These are phyloP conservation scores for Rutpela maculata DNA, from an alignment of 2,888 invertebrate genomes.

Conservation along the genomic window DNA sequence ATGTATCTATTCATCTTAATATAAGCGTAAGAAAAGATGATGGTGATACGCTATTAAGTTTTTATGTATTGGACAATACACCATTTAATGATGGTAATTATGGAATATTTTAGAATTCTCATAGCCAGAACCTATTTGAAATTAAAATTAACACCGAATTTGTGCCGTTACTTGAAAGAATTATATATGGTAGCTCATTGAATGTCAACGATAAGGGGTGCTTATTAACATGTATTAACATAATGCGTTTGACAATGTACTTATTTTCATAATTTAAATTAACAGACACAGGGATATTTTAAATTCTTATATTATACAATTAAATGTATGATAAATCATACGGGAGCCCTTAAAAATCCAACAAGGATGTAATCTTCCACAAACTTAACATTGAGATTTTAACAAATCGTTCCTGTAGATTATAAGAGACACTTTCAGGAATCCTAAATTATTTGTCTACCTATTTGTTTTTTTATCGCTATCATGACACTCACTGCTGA, in stretches of 20 bases:
- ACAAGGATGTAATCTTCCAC: too few species aligned
- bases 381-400: too few species aligned
- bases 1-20: slow-evolving; percentile 16
- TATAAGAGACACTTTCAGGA: too few species aligned
- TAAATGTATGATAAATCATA: too few species aligned
- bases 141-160: slow-evolving; percentile 19
- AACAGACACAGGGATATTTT: neutral
- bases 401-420: too few species aligned
- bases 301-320: too few species aligned
- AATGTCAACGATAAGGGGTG: slow-evolving; percentile 26
- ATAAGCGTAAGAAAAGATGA: slow-evolving; percentile 12
- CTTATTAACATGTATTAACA: slow-evolving; percentile 26
- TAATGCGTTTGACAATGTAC: neutral
- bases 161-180: slow-evolving; percentile 34
- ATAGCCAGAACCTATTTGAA: slow-evolving; percentile 6
- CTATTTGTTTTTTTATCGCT: too few species aligned
- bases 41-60: slow-evolving; percentile 34
- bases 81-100: slow-evolving; percentile 33
- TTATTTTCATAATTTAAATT: neutral
- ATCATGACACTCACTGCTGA: too few species aligned
- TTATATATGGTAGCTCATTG: slow-evolving; percentile 21
- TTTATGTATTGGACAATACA: slow-evolving; percentile 24
- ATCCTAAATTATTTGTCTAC: too few species aligned
- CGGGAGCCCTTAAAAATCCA: too few species aligned
- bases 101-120: slow-evolving; percentile 14